Percentiles rank a stretch among this genome's conserved stretches.
Conservation (phyloP, 2,888 invertebrate species). For the Trilocha varians region DNA sequence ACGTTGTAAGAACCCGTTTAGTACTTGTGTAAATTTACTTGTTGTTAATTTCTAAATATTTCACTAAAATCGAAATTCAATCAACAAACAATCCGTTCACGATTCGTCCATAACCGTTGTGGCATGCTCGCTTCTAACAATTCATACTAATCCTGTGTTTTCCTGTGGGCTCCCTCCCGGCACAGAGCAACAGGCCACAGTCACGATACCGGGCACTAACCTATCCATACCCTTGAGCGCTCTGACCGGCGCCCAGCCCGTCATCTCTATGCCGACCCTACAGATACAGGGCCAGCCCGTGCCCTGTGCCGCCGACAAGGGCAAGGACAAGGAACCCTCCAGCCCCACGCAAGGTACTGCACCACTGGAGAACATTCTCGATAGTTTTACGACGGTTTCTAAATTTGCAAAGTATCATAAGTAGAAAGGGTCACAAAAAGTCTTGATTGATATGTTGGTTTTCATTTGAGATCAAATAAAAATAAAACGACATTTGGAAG, state of each 20-base stretch:
- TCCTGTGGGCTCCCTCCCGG: conserved; percentile 18
- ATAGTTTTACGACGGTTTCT: neutral
- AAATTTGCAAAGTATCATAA: neutral
- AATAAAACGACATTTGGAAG: no score
- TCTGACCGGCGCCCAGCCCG: conserved; percentile 57
- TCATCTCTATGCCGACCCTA: conserved; percentile 60
- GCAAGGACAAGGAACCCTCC: conserved; percentile 68
- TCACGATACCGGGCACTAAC: conserved; percentile 77
- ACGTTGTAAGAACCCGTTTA: no score
- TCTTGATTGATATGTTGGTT: no score
- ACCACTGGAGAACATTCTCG: conserved; percentile 17
- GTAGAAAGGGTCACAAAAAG: no score
- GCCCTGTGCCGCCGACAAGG: conserved; percentile 56
- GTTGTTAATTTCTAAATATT: no score
- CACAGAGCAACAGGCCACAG: conserved; percentile 68
- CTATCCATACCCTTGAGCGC: conserved; percentile 72
- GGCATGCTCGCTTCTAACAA: conserved; percentile 48
- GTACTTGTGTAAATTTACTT: no score
- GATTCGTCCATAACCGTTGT: conserved; percentile 6
- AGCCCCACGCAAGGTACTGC: conserved; percentile 48
- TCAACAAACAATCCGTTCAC: no score
- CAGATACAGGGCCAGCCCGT: conserved; percentile 24
- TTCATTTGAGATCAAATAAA: no score
- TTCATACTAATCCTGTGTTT: conserved; percentile 64
- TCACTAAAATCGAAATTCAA: no score